phyloP scores from a whole-genome alignment of 2,888 invertebrate species.

The Furcula furcula region DNA sequence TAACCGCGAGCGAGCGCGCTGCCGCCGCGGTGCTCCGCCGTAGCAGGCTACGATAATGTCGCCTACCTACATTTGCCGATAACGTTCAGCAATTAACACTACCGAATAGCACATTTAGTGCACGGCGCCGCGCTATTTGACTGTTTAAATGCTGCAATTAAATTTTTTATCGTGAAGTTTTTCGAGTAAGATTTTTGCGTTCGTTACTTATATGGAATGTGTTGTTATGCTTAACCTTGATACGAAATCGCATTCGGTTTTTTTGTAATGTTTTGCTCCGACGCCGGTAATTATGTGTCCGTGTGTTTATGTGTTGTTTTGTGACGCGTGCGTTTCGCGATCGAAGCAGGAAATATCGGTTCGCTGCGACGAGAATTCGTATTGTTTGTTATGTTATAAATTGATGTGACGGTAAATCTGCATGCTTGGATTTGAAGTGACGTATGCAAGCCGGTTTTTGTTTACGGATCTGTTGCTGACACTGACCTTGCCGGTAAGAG shows the following conservation, averaged over 20 bases:
- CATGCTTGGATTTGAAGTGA: constrained; percentile 60
- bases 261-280: constrained; percentile 42
- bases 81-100: constrained; percentile 61
- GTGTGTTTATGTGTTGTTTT: constrained; percentile 45
- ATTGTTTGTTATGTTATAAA: constrained; percentile 29
- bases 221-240: constrained; percentile 68
- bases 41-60: constrained; percentile 67
- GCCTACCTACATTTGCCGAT: constrained; percentile 64
- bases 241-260: constrained; percentile 40
- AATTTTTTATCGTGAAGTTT: constrained; percentile 47
- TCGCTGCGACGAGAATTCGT: constrained; percentile 42
- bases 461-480: constrained; percentile 59
- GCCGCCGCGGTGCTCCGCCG: constrained; percentile 71
- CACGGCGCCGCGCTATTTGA: constrained; percentile 43
- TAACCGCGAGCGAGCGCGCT: constrained; percentile 78
- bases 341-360: constrained; percentile 52
- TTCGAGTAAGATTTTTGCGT: constrained; percentile 44
- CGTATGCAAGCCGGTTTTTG: constrained; percentile 64
- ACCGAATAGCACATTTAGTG: constrained; percentile 62
- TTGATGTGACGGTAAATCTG: constrained; percentile 47
- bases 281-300: constrained; percentile 48
- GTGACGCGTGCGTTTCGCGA: constrained; percentile 44
- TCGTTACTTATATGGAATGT: constrained; percentile 59
- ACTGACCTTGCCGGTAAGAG: constrained; percentile 68
- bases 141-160: constrained; percentile 33